A percentile compares a stretch with the other conserved stretches of the same genome.
Evolutionary conservation across 2,888 invertebrate genomes (phyloP).

Genomic region (Falcaria lacertinaria): DNA sequence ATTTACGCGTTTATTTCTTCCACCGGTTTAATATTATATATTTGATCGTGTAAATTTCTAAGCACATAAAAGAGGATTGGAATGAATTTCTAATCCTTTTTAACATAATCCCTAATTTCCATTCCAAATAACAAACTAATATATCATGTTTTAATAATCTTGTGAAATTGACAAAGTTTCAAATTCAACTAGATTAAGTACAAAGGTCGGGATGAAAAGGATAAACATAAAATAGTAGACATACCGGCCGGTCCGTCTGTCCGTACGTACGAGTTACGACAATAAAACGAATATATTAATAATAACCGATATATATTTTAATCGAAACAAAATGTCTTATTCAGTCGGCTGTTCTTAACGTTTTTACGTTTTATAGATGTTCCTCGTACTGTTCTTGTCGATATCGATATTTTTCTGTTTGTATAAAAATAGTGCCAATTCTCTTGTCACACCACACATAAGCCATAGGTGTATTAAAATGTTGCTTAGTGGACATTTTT

Average conservation of each 20-base stretch:
- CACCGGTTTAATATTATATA: neutral
- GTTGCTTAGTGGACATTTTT: too few species aligned
- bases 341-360: constrained; percentile 33
- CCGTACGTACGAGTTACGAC: constrained; percentile 12
- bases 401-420: constrained; percentile 12
- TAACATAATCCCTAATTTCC: neutral
- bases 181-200: constrained; percentile 8
- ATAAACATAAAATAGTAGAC: constrained; percentile 5
- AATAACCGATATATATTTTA: constrained; percentile 62
- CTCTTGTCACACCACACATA: too few species aligned
- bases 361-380: constrained; percentile 24
- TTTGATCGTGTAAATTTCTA: neutral
- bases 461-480: too few species aligned
- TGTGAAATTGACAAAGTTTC: constrained; percentile 1
- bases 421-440: too few species aligned
- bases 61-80: neutral
- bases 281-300: constrained; percentile 55
- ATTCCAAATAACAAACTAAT: constrained; percentile 12
- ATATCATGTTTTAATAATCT: constrained; percentile 9
- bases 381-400: constrained; percentile 12
- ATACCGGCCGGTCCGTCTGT: constrained; percentile 19
- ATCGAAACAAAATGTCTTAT: constrained; percentile 61
- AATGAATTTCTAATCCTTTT: constrained; percentile 1
- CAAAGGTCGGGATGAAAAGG: constrained; percentile 5
- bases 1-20: neutral